A percentile compares a stretch with the other conserved stretches of the same genome.
Conservation (phyloP, 2,888 invertebrate species). For the Alitta virens region DNA sequence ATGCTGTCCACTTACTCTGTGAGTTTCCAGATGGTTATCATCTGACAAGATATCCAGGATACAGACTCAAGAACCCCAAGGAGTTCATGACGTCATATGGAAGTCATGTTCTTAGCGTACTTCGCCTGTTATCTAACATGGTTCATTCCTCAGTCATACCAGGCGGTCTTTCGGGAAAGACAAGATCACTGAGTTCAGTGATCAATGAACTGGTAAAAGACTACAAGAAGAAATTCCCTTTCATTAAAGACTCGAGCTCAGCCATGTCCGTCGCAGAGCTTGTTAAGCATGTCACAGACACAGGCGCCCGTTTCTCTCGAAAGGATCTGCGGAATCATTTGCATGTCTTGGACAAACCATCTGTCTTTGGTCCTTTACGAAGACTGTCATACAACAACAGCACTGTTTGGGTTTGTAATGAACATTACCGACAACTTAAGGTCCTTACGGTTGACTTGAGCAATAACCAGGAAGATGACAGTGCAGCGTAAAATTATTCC, state of each 20-base stretch:
- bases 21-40: conserved; percentile 33
- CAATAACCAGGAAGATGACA: no score
- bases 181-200: conserved; percentile 14
- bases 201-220: conserved; percentile 25
- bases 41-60: conserved; percentile 27
- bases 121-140: conserved; percentile 20
- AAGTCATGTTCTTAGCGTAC: conserved; percentile 21
- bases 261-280: conserved; percentile 10
- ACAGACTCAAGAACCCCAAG: conserved; percentile 22
- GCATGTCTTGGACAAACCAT: conserved; percentile 21
- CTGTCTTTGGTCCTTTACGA: conserved; percentile 21
- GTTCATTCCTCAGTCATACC: conserved; percentile 19
- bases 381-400: conserved; percentile 20
- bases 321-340: conserved; percentile 19
- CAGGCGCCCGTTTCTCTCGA: conserved; percentile 1
- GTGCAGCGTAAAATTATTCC: no score
- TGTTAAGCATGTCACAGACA: background rate
- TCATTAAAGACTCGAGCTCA: conserved; percentile 12
- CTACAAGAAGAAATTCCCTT: conserved; percentile 16
- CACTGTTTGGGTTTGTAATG: conserved; percentile 27
- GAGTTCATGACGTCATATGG: conserved; percentile 27
- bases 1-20: conserved; percentile 29
- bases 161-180: conserved; percentile 5
- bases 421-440: conserved; percentile 26
- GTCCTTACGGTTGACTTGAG: background rate